Evolutionary conservation across 2,888 invertebrate species (phyloP), one percentile per base, ranked within the genome.

Genomic region (Drosophila leonis): DNA sequence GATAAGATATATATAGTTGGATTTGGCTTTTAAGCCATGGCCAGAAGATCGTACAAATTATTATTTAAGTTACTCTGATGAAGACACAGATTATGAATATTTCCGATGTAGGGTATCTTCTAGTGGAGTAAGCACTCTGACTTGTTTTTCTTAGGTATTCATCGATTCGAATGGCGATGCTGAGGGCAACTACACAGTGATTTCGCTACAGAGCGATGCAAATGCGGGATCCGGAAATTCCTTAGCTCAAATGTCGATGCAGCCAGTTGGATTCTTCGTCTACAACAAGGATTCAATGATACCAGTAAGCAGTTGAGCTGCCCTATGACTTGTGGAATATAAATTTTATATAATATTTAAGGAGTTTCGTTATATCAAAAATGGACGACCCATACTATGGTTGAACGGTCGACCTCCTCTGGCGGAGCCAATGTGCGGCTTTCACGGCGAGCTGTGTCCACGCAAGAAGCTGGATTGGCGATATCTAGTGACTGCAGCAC

Each of bases 91-190:
- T 44, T 12, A 42, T 42, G 6, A 3, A 15, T 8, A 4, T 13
- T 29, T 48, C n/a, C 13, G 1, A 27, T 1, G 7, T 15, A 8
- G 24, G 5, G 15, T 29, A 29, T 18, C 5, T 3, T 29, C 2
- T 48, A 29, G 29, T 12, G 10, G 6, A 9, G 4, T 27, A 46
- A 15, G 1, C 6, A 7, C 10, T 10, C 2, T 48, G 1, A 29
- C n/a, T 13, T 39, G 20, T 15, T 8, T 42, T 44, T 7, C 9
- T 6, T 75, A 97, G 97, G 96, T 97, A 12, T 96, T 95, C 82
- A 97, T 98, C 88, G 98, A 98, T 91, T 95, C 94, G 4, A 96
- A 97, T 75, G 98, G 98, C 0, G 98, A 98, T 88, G 98, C 98
- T 0, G 97, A 98, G 90, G 98, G 98, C 0, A 98, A 98, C 93